These are phyloP conservation scores for Agrotis exclamationis DNA, from an alignment of 2,888 invertebrate genomes.

Conservation along the genomic window DNA sequence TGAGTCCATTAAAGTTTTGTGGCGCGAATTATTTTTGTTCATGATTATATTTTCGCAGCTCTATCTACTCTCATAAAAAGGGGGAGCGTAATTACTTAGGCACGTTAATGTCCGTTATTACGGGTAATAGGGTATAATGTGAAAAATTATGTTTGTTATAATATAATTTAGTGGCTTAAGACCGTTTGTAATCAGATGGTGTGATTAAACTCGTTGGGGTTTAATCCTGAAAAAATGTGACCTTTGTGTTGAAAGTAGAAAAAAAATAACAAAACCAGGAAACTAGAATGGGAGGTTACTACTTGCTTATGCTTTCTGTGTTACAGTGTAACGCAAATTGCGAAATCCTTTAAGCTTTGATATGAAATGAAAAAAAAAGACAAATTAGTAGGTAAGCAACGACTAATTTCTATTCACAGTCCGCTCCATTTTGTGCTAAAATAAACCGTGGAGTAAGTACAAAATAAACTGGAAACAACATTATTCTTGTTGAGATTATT, in stretches of 20 bases:
- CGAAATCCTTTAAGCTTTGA: slow-evolving; percentile 33
- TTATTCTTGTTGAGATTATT: slow-evolving; percentile 73
- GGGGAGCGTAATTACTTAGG: slow-evolving; percentile 66
- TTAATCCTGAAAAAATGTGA: slow-evolving; percentile 18
- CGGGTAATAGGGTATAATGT: slow-evolving; percentile 63
- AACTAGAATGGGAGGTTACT: slow-evolving; percentile 11
- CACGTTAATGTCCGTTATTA: slow-evolving; percentile 64
- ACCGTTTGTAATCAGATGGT: slow-evolving; percentile 55
- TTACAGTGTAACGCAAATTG: slow-evolving; percentile 14
- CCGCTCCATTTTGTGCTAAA: slow-evolving; percentile 24
- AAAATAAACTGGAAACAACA: slow-evolving; percentile 70
- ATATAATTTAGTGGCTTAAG: slow-evolving; percentile 64
- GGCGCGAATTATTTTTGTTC: slow-evolving; percentile 69
- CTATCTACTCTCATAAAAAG: slow-evolving; percentile 66
- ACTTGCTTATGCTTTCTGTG: slow-evolving; percentile 43
- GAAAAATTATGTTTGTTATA: slow-evolving; percentile 65
- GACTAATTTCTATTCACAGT: slow-evolving; percentile 22
- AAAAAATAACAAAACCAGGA: not conserved
- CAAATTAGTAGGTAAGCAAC: slow-evolving; percentile 6
- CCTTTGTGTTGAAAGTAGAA: not conserved
- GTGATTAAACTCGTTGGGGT: slow-evolving; percentile 16
- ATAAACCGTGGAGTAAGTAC: slow-evolving; percentile 27
- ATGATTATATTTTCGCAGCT: slow-evolving; percentile 69
- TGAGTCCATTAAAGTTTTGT: slow-evolving; percentile 77
- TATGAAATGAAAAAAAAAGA: slow-evolving; percentile 12